Percentiles rank a stretch among this genome's conserved stretches.
Evolutionary conservation across 2,797 vertebrate genomes (phyloP).

Genomic region (Spea hammondii): DNA sequence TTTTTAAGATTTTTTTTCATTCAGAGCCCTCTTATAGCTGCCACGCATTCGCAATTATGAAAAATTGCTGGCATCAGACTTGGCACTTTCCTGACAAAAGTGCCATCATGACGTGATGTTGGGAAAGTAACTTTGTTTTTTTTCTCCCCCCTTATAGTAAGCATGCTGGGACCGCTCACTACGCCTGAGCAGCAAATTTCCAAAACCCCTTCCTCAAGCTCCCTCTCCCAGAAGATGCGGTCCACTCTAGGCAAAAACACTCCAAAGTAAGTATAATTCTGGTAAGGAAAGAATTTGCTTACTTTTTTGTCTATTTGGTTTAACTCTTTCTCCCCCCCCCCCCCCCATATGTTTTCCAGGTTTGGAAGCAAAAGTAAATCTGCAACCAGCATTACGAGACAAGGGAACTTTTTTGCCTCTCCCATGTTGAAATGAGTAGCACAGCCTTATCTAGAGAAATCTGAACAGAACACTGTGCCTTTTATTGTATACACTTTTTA

Average conservation of each 20-base stretch:
- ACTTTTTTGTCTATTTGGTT: too few species aligned
- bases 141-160: conserved; percentile 67
- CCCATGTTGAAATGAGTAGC: conserved; percentile 82
- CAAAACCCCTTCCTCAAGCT: conserved; percentile 92
- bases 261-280: conserved; percentile 75
- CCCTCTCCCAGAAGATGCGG: conserved; percentile 85
- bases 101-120: background rate
- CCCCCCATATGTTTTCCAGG: conserved; percentile 60
- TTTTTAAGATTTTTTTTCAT: too few species aligned
- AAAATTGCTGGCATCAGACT: too few species aligned
- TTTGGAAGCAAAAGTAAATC: conserved; percentile 91
- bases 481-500: background rate
- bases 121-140: background rate
- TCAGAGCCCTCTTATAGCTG: too few species aligned
- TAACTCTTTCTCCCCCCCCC: too few species aligned
- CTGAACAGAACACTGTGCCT: background rate
- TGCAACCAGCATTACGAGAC: conserved; percentile 71
- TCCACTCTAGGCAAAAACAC: conserved; percentile 83
- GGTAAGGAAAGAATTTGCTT: too few species aligned
- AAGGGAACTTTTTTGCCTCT: conserved; percentile 89
- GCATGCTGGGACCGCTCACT: conserved; percentile 89
- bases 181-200: conserved; percentile 90
- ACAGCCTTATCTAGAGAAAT: background rate
- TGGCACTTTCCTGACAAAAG: too few species aligned
- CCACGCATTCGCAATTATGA: too few species aligned